Evolutionary conservation across 2,113 vertebrate genomes (phyloP).

Genomic region (Pituophis catenifer): DNA sequence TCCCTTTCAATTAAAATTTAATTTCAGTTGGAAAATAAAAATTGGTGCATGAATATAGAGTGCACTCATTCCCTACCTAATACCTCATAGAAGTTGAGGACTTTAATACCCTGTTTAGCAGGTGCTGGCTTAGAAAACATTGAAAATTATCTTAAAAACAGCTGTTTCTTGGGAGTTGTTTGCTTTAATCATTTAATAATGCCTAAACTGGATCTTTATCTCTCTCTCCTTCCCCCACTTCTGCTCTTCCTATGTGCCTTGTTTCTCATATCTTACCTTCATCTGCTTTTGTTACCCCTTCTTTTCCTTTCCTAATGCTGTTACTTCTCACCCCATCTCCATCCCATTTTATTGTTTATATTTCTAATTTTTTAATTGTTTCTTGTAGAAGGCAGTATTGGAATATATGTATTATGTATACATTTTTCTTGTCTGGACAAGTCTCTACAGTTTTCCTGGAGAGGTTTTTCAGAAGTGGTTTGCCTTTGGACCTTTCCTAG

Average conservation of each 20-base stretch:
- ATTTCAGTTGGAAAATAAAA: background rate
- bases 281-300: background rate
- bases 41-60: background rate
- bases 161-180: background rate
- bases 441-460: too few relatives aligned
- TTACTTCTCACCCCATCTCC: background rate
- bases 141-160: background rate
- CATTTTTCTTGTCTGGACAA: too few relatives aligned
- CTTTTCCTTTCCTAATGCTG: background rate
- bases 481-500: too few relatives aligned
- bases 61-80: background rate
- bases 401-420: background rate
- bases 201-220: background rate
- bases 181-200: background rate
- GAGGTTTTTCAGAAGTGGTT: too few relatives aligned
- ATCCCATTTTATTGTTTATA: background rate
- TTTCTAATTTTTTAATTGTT: background rate
- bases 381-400: background rate
- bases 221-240: background rate
- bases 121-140: background rate
- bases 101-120: background rate
- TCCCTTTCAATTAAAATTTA: background rate
- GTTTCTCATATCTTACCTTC: too few relatives aligned
- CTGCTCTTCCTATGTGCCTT: background rate
- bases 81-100: background rate